Evolutionary conservation across 2,797 vertebrate species (phyloP).

Genomic region (Dipus sagitta): DNA sequence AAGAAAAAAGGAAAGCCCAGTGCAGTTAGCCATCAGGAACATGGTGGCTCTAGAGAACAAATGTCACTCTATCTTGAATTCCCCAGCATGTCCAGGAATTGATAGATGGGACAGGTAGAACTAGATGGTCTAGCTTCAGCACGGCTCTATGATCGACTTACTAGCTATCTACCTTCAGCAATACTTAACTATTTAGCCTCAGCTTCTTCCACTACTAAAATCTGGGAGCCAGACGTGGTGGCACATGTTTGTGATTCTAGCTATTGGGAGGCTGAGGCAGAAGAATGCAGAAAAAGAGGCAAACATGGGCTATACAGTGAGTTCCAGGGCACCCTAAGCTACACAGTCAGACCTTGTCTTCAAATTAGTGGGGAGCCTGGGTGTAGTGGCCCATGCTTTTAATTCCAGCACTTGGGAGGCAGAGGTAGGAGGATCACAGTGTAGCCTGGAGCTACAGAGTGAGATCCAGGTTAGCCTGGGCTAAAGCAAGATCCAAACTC

Average conservation of each 20-base stretch:
- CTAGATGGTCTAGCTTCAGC: neutral
- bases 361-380: too few species aligned
- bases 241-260: neutral
- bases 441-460: too few species aligned
- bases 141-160: neutral
- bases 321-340: too few species aligned
- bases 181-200: neutral
- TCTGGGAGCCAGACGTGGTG: neutral
- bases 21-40: neutral
- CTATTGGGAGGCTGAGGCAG: neutral
- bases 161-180: slow-evolving; percentile 27
- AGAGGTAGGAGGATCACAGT: too few species aligned
- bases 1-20: neutral
- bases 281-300: neutral
- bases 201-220: slow-evolving; percentile 41
- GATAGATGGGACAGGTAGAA: neutral
- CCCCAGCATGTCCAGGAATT: neutral
- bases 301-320: neutral
- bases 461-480: too few species aligned
- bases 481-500: too few species aligned
- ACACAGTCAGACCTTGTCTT: too few species aligned
- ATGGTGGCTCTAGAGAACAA: neutral
- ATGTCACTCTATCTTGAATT: slow-evolving; percentile 4
- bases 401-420: too few species aligned
- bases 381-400: too few species aligned